Conservation (phyloP, 2,888 invertebrate genomes). For the Aethes cnicana region DNA sequence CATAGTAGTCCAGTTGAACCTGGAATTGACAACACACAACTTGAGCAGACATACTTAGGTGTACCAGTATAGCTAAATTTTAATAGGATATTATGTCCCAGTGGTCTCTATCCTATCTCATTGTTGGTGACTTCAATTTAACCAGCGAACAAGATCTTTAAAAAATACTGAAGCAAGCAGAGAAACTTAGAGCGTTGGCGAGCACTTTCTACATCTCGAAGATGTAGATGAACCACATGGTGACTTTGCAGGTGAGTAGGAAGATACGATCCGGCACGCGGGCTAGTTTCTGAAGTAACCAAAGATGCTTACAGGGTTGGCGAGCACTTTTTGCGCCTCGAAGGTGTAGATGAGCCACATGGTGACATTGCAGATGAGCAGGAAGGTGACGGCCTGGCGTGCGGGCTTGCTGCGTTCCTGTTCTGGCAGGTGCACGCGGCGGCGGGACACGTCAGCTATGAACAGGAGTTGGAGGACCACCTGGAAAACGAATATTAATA, state of each 20-base stretch:
- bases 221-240: conserved; percentile 98
- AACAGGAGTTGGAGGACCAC: conserved; percentile 96
- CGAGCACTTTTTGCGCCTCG: conserved; percentile 95
- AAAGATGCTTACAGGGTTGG: conserved; percentile 88
- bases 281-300: conserved; percentile 87
- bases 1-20: conserved; percentile 95
- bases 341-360: conserved; percentile 98
- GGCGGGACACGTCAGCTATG: conserved; percentile 95
- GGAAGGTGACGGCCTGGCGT: conserved; percentile 96
- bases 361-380: conserved; percentile 96
- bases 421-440: conserved; percentile 94
- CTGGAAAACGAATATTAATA: conserved; percentile 56
- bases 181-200: conserved; percentile 90
- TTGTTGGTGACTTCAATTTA: no score
- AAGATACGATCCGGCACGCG: conserved; percentile 97
- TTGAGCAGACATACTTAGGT: background rate
- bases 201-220: conserved; percentile 97
- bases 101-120: no score
- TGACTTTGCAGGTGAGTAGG: conserved; percentile 96
- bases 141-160: no score
- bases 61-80: no score
- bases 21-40: conserved; percentile 45
- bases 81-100: no score
- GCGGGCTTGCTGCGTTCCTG: conserved; percentile 97
- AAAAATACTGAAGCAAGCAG: background rate